A percentile compares a stretch with the other conserved stretches of the same genome.
Conservation (phyloP, 2,797 vertebrate genomes). For the Petrocephalus schoutedeni region DNA sequence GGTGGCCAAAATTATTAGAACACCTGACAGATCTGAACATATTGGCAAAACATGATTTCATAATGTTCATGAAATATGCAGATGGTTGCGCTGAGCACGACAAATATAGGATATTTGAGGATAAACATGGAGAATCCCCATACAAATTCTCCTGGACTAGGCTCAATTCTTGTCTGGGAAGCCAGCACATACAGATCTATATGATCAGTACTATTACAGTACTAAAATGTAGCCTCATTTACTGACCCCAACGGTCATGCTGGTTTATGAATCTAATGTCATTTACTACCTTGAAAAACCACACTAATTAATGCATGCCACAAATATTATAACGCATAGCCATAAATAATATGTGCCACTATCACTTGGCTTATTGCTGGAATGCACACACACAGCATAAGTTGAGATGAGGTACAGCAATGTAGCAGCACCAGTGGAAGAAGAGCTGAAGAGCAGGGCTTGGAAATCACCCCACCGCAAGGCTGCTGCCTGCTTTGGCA, state of each 20-base stretch:
- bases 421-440: no score
- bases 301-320: background rate
- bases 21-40: no score
- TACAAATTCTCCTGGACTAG: background rate
- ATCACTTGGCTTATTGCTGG: background rate
- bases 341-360: background rate
- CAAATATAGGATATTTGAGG: no score
- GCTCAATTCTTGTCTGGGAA: background rate
- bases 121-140: background rate
- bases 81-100: no score
- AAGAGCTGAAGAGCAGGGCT: background rate
- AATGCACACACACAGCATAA: background rate
- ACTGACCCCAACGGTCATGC: background rate
- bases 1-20: no score
- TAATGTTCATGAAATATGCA: no score
- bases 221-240: background rate
- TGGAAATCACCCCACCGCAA: background rate
- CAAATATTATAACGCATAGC: background rate
- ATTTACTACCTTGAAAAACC: background rate
- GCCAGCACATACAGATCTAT: background rate
- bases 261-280: background rate
- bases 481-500: background rate
- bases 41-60: no score
- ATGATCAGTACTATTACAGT: background rate
- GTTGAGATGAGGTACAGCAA: background rate